These are phyloP conservation scores for Timema cristinae DNA, from an alignment of 2,888 invertebrate genomes.

Conservation along the genomic window DNA sequence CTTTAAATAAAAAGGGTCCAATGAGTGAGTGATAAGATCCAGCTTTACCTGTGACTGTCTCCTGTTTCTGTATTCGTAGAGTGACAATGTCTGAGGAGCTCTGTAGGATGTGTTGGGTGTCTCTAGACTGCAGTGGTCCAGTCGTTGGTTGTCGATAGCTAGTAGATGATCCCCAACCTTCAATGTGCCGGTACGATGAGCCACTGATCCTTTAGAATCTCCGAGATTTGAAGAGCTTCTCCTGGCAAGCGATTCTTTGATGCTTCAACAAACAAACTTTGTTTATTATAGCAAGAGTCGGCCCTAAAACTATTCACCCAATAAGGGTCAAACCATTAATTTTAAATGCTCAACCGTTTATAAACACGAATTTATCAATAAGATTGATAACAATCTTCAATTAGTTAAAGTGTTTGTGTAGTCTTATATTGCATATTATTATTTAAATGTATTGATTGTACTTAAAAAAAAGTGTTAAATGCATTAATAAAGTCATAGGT, in stretches of 20 bases:
- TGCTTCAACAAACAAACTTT: conserved; percentile 37
- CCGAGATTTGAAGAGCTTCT: conserved; percentile 61
- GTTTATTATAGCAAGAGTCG: no score
- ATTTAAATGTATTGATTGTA: not conserved
- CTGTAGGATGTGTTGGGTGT: conserved; percentile 51
- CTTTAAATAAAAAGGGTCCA: conserved; percentile 10
- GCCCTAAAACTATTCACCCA: no score
- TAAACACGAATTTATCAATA: no score
- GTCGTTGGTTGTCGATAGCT: conserved; percentile 79
- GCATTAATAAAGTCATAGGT: no score
- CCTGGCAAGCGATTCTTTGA: conserved; percentile 44
- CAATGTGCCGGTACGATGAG: conserved; percentile 84
- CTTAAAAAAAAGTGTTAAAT: no score
- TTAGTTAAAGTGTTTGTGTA: no score
- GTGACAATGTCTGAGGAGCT: conserved; percentile 50
- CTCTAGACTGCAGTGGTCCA: conserved; percentile 66
- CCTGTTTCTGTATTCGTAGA: conserved; percentile 48
- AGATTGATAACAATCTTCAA: no score
- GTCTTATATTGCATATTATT: not conserved
- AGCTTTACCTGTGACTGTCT: conserved; percentile 34
- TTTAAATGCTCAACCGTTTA: not conserved
- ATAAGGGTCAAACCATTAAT: not conserved
- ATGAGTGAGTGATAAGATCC: no score
- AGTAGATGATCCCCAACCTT: conserved; percentile 81
- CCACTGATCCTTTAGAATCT: conserved; percentile 84